Evolutionary conservation across 2,888 invertebrate species (phyloP), one percentile per base, ranked within the genome.

Genomic region (Sinohyriopsis cumingii): DNA sequence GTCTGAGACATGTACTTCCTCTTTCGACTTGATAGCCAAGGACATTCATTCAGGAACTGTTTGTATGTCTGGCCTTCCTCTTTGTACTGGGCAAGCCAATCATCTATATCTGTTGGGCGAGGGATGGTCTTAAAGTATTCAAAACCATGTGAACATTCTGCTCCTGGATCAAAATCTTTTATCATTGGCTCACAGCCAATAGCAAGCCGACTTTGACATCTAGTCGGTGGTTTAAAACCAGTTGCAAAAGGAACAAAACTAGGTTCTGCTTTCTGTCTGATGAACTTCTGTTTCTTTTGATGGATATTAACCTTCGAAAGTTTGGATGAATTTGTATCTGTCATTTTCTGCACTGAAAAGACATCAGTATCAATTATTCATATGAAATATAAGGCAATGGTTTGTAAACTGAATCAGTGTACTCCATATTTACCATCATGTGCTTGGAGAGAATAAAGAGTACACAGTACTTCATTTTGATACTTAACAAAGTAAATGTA

Each of bases 31-130:
- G 85, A 86, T 25, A 88, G 67, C 87, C 88, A 88, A 12, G 88
- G 86, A 76, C 84, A 84, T 61, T 86, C 80, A 45, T 73, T 63
- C 9, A 83, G 61, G 68, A 84, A 88, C 63, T 85, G 69, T 28
- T 66, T 67, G 69, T 80, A 89, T 1, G 84, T 86, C 74, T 89
- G 89, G 7, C 88, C 87, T 33, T 84, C 83, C 68, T 87, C 88
- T 63, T 80, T 78, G 71, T 86, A 88, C 72, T 87, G 86, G 7
- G 88, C 87, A 22, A 89, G 67, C 89, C 89, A 89, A 69, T 89
- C 89, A 75, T 86, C 84, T 24, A 82, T 71, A 63, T 75, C 76
- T 20, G 78, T 78, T 22, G 88, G 88, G 19, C 72, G 72, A 15
- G 86, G 86, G 28, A 88, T 69, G 18, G 80, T 62, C 19, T 75